A percentile compares a stretch with the other conserved stretches of the same genome.
phyloP scores from a whole-genome alignment of 2,888 invertebrate genomes.

The Melinopterus prodromus region DNA sequence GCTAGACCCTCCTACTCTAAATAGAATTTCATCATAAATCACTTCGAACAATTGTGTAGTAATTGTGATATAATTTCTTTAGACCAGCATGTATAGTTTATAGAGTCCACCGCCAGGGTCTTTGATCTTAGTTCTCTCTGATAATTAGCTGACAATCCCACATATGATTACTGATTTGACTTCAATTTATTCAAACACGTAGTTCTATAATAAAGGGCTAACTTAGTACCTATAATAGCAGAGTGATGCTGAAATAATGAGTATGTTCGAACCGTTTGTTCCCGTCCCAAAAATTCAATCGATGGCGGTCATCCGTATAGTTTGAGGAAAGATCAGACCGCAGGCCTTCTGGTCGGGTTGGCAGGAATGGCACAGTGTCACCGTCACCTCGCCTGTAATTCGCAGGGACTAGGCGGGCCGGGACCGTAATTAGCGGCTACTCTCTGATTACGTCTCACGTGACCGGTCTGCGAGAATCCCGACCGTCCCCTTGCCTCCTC shows the following conservation, averaged over 20 bases:
- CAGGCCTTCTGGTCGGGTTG: background rate
- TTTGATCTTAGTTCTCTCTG: no score
- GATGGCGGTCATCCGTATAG: background rate
- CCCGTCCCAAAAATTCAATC: background rate
- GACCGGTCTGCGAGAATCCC: conserved; percentile 47
- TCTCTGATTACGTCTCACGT: conserved; percentile 59
- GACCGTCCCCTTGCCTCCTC: background rate
- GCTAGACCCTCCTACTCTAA: no score
- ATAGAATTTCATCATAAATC: no score
- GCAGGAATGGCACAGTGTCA: background rate
- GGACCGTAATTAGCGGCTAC: conserved; percentile 53
- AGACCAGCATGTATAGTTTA: no score
- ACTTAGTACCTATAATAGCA: background rate
- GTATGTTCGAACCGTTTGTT: background rate
- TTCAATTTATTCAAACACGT: background rate
- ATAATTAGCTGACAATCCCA: no score
- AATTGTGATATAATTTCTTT: no score
- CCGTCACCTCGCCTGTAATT: conserved; percentile 43
- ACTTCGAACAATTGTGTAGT: no score
- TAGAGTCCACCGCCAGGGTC: no score
- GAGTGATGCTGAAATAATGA: background rate
- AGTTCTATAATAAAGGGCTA: background rate
- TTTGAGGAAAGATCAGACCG: background rate
- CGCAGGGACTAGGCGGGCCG: conserved; percentile 40
- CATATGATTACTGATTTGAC: no score